Evolutionary conservation across 1,140 invertebrate species (phyloP).

Genomic region (Diploscapter pachys): DNA sequence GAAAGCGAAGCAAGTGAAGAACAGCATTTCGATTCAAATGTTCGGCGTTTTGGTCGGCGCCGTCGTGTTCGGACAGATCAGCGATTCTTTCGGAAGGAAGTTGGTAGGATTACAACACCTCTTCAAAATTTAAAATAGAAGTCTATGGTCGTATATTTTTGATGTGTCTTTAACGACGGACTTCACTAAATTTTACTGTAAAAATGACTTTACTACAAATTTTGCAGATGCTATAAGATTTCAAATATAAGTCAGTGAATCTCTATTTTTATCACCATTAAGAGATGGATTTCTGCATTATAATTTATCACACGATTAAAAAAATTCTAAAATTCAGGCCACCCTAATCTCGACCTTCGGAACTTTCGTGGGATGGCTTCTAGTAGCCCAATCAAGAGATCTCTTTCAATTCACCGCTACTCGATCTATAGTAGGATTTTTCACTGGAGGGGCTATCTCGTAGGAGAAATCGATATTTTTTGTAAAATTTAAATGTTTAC

Average conservation of each 20-base stretch:
- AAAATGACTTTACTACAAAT: too few relatives aligned
- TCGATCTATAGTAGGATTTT: slow-evolving; percentile 33
- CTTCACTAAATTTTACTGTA: too few relatives aligned
- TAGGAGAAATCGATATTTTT: slow-evolving; percentile 20
- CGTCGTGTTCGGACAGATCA: slow-evolving; percentile 36
- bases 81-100: slow-evolving; percentile 36
- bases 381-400: slow-evolving; percentile 21
- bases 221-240: too few relatives aligned
- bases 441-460: slow-evolving; percentile 37
- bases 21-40: slow-evolving; percentile 42
- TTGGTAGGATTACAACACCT: slow-evolving; percentile 10
- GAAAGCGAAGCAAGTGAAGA: slow-evolving; percentile 31
- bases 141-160: too few relatives aligned
- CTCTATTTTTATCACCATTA: too few relatives aligned
- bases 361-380: slow-evolving; percentile 24
- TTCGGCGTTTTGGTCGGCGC: slow-evolving; percentile 39
- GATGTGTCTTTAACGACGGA: too few relatives aligned
- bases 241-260: too few relatives aligned
- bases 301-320: background rate
- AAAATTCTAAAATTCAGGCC: slow-evolving; percentile 25
- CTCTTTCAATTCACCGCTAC: slow-evolving; percentile 32
- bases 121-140: too few relatives aligned
- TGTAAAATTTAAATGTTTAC: slow-evolving; percentile 1
- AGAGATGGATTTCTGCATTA: too few relatives aligned
- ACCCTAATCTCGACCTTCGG: slow-evolving; percentile 31